phyloP scores from a whole-genome alignment of 2,888 invertebrate genomes.

The Aphrophora alni region DNA sequence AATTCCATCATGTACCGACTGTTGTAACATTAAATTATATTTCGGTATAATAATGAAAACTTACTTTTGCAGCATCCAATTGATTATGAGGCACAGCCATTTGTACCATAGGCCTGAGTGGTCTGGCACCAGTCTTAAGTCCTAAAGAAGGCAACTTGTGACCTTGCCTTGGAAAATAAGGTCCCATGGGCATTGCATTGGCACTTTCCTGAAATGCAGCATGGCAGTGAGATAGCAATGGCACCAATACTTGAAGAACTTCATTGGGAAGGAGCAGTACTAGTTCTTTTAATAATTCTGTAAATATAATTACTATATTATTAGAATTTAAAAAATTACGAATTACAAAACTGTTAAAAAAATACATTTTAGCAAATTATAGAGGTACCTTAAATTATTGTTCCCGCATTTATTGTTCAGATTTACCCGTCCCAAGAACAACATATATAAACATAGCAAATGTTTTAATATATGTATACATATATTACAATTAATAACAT shows the following conservation, averaged over 20 bases:
- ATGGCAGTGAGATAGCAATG: conserved; percentile 85
- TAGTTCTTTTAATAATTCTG: conserved; percentile 78
- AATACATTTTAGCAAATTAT: no score
- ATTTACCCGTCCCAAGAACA: no score
- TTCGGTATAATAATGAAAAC: no score
- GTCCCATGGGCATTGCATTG: conserved; percentile 73
- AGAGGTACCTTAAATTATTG: no score
- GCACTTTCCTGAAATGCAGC: conserved; percentile 77
- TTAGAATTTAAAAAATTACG: conserved; percentile 28
- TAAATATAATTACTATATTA: conserved; percentile 54
- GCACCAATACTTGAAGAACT: conserved; percentile 81
- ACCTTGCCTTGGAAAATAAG: conserved; percentile 77
- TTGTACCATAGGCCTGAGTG: conserved; percentile 81
- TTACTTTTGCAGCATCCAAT: conserved; percentile 70
- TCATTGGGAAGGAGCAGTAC: conserved; percentile 79
- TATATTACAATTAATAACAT: no score
- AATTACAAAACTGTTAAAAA: no score
- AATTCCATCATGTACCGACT: no score
- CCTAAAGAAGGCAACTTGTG: conserved; percentile 61
- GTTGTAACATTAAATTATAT: no score
- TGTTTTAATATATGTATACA: no score
- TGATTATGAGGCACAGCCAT: conserved; percentile 83
- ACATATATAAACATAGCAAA: no score
- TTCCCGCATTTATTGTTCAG: no score
- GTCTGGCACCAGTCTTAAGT: conserved; percentile 69